A percentile compares a stretch with the other conserved stretches of the same genome.
Evolutionary conservation across 2,797 vertebrate genomes (phyloP).

Genomic region (Pangasius krempfi): DNA sequence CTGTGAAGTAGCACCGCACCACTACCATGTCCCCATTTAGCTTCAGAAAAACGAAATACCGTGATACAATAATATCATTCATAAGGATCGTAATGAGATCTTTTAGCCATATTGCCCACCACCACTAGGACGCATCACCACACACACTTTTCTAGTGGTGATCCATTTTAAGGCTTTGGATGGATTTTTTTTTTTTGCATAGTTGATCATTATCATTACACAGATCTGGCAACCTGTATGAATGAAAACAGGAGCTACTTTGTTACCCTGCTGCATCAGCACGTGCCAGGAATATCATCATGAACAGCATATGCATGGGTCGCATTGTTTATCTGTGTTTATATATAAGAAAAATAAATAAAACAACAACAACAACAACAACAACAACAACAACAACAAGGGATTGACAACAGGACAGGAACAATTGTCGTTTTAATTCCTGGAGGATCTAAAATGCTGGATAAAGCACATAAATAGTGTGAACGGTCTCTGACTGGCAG

Average conservation of each 20-base stretch:
- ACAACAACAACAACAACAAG: neutral
- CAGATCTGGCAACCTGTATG: neutral
- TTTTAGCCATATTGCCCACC: neutral
- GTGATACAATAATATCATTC: neutral
- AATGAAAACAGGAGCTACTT: neutral
- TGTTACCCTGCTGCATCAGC: conserved; percentile 24
- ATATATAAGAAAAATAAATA: neutral
- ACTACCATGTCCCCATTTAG: neutral
- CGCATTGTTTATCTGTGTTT: neutral
- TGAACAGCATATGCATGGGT: neutral
- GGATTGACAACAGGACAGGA: neutral
- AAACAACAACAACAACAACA: neutral
- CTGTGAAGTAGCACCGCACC: neutral
- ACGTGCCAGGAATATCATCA: conserved; percentile 36
- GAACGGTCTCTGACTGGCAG: neutral
- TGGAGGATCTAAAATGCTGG: neutral
- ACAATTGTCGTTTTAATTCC: neutral
- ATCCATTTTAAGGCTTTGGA: neutral
- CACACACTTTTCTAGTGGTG: neutral
- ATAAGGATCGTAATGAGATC: neutral
- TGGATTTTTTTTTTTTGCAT: neutral
- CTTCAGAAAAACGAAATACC: neutral
- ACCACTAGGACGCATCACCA: neutral
- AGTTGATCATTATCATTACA: neutral
- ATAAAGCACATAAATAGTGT: neutral